A percentile compares a stretch with the other conserved stretches of the same genome.
Conservation (phyloP, 1,140 invertebrate species). For the Heliconius nattereri region DNA sequence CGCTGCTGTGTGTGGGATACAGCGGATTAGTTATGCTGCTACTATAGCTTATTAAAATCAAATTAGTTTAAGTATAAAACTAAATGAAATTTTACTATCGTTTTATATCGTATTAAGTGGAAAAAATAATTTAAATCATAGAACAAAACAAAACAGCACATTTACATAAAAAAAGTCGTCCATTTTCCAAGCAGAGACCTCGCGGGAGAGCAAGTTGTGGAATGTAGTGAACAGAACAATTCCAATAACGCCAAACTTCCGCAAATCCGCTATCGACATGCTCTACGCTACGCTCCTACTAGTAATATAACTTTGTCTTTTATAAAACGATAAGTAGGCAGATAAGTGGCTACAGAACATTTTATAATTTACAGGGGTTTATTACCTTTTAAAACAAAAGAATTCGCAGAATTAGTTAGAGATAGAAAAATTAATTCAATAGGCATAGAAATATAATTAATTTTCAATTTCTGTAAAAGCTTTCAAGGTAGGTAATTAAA, state of each 20-base stretch:
- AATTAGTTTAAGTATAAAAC: not conserved
- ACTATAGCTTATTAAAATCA: too few relatives aligned
- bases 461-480: not conserved
- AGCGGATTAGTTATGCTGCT: too few relatives aligned
- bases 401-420: not conserved
- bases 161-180: conserved; percentile 18
- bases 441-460: not conserved
- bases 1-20: too few relatives aligned
- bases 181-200: conserved; percentile 23
- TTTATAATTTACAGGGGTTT: not conserved
- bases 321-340: conserved; percentile 20
- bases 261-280: conserved; percentile 31
- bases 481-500: not conserved
- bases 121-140: not conserved
- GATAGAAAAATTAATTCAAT: not conserved
- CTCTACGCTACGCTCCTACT: conserved; percentile 18
- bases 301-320: conserved; percentile 23
- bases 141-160: not conserved
- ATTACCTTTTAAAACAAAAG: not conserved
- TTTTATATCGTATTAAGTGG: too few relatives aligned
- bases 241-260: conserved; percentile 38
- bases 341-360: not conserved
- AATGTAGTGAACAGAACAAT: conserved; percentile 34
- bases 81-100: too few relatives aligned
- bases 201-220: conserved; percentile 22